Conservation (phyloP, 1,140 invertebrate species). For the Trichogramma pretiosum region DNA sequence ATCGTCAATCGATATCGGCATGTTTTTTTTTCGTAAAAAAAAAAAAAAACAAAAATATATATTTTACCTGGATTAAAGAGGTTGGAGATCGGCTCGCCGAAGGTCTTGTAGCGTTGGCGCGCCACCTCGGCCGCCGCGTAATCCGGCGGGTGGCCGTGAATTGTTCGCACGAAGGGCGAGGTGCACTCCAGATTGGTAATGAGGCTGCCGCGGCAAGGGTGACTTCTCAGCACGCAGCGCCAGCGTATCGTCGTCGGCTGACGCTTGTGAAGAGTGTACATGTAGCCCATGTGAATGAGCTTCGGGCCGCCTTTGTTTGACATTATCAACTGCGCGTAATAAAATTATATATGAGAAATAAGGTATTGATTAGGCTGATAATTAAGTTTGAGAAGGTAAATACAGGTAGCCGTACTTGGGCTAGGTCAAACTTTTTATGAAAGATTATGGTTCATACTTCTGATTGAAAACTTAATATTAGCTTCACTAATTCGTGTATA, state of each 20-base stretch:
- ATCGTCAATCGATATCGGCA: too few species aligned
- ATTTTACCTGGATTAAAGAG: conserved; percentile 12
- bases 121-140: conserved; percentile 35
- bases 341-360: too few species aligned
- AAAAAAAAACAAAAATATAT: too few species aligned
- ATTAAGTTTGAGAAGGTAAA: too few species aligned
- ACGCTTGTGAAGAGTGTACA: conserved; percentile 44
- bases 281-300: conserved; percentile 40
- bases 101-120: conserved; percentile 30
- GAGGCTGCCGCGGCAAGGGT: conserved; percentile 41
- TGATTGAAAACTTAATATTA: too few species aligned
- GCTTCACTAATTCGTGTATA: too few species aligned
- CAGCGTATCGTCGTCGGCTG: conserved; percentile 38
- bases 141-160: conserved; percentile 43
- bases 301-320: conserved; percentile 45
- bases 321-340: conserved; percentile 30
- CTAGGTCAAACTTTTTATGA: too few species aligned
- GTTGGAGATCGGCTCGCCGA: conserved; percentile 22
- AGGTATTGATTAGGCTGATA: too few species aligned
- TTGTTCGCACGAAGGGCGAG: conserved; percentile 33
- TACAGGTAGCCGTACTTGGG: too few species aligned
- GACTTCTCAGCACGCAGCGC: conserved; percentile 38
- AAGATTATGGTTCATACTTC: too few species aligned
- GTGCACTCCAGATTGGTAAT: conserved; percentile 34
- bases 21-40: too few species aligned